Conservation (phyloP, 2,113 vertebrate species). For the Heterotis niloticus region DNA sequence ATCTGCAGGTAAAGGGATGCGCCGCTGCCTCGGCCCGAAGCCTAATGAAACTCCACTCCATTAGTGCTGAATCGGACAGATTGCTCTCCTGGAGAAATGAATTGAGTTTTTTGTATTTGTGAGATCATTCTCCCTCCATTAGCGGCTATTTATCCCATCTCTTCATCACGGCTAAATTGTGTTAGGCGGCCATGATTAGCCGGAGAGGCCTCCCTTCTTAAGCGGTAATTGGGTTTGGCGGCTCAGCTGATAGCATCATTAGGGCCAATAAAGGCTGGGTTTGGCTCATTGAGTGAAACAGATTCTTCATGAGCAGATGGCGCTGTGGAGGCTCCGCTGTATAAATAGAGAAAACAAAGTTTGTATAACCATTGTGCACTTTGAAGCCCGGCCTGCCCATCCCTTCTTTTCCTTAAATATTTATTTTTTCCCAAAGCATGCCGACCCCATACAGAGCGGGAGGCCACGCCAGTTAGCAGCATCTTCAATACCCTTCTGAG, state of each 20-base stretch:
- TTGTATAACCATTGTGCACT: slow-evolving; percentile 68
- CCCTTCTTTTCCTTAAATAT: background rate
- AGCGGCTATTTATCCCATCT: slow-evolving; percentile 80
- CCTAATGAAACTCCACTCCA: slow-evolving; percentile 83
- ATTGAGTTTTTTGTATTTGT: slow-evolving; percentile 83
- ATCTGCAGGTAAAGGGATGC: slow-evolving; percentile 63
- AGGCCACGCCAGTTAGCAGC: background rate
- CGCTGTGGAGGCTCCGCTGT: slow-evolving; percentile 61
- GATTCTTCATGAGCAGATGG: slow-evolving; percentile 75
- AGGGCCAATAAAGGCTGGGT: slow-evolving; percentile 76
- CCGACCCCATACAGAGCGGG: background rate
- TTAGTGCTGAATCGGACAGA: slow-evolving; percentile 79
- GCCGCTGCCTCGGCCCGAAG: slow-evolving; percentile 60
- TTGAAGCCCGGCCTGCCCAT: slow-evolving; percentile 9
- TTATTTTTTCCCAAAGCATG: background rate
- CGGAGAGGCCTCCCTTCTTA: slow-evolving; percentile 75
- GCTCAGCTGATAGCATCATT: slow-evolving; percentile 79
- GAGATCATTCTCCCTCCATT: slow-evolving; percentile 81
- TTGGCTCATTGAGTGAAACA: slow-evolving; percentile 74
- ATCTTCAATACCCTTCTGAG: background rate
- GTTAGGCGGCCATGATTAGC: slow-evolving; percentile 78
- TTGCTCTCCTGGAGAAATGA: slow-evolving; percentile 79
- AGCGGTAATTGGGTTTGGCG: slow-evolving; percentile 78
- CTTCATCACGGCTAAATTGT: slow-evolving; percentile 77
- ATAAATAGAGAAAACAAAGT: slow-evolving; percentile 67